Evolutionary conservation across 2,797 vertebrate species (phyloP).

Genomic region (Crenuchus spilurus): DNA sequence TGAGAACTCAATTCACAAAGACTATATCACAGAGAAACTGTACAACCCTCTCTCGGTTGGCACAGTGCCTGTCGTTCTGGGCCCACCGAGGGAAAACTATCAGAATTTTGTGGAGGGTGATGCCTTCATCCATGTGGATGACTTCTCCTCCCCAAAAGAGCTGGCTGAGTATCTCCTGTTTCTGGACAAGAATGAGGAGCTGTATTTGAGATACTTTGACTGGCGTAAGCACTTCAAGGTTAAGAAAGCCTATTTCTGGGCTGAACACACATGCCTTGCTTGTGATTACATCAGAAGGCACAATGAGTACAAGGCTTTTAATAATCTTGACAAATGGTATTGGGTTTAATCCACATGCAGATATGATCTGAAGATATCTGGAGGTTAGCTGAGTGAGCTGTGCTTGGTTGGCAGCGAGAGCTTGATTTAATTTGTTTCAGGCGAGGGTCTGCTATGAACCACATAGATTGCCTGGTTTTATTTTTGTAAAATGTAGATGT

Average conservation of each 20-base stretch:
- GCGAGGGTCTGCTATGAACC: constrained; percentile 3
- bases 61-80: constrained; percentile 92
- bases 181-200: constrained; percentile 92
- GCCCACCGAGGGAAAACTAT: constrained; percentile 93
- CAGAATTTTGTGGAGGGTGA: constrained; percentile 96
- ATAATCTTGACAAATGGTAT: constrained; percentile 97
- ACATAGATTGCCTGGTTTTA: constrained; percentile 36
- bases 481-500: constrained; percentile 60
- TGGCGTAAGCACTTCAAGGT: constrained; percentile 96
- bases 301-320: constrained; percentile 92
- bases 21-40: constrained; percentile 98
- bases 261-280: constrained; percentile 93
- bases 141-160: constrained; percentile 93
- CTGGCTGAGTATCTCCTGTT: constrained; percentile 92
- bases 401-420: neutral
- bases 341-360: constrained; percentile 81
- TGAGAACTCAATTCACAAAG: constrained; percentile 98
- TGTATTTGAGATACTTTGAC: constrained; percentile 94
- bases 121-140: constrained; percentile 96
- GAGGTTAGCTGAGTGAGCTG: constrained; percentile 3
- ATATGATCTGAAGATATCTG: neutral
- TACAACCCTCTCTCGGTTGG: constrained; percentile 94
- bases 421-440: constrained; percentile 11
- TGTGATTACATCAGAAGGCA: constrained; percentile 94
- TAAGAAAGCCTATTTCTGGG: constrained; percentile 92